Base-by-base conservation (phyloP, 2,888 invertebrate species). In the Electrophaes corylata region DNA sequence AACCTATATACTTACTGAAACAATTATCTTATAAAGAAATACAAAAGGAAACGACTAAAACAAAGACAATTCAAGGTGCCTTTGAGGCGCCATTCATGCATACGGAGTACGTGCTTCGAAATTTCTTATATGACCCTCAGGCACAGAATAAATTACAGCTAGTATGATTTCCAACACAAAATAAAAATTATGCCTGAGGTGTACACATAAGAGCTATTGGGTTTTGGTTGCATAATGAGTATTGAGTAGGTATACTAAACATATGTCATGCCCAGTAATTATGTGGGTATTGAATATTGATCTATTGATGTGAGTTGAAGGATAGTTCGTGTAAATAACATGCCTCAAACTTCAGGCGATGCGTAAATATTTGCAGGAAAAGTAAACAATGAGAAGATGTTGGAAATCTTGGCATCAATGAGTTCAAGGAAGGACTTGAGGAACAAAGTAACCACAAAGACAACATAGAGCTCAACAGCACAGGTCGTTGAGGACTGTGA, bases 1-100 rank as follows among this genome's bases (percentile, higher is more conserved):
- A 69, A 72, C 69, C 57, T 58, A 66, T 64, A 72, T 65, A 70
- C 71, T 67, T 65, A 70, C 71, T 67, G 63, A 65, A 71, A 75
- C 72, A 77, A 78, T 79, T 76, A 76, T 76, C 68, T 69, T 62
- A 73, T 70, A 70, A 66, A 67, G 53, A 61, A 71, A 68, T 70
- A 73, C 75, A 76, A 78, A 78, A 73, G 78, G 78, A 79, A 78
- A 73, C 71, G 72, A 66, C 71, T 71, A 76, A 79, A 78, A 82
- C 79, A 79, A 75, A 74, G 75, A 66, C 73, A 66, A 56, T 58
- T 71, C 81, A 86, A 86, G 86, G 87, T 87, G 88, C 77, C 85
- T 80, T 83, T 84, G 77, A 67, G 74, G 72, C 75, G 79, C 76
- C 79, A 79, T 78, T 78, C 73, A 78, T 75, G 76, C 69, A 72